Base-by-base conservation (phyloP, 1,140 invertebrate genomes). In the Hyposmocoma kahamanoa region DNA sequence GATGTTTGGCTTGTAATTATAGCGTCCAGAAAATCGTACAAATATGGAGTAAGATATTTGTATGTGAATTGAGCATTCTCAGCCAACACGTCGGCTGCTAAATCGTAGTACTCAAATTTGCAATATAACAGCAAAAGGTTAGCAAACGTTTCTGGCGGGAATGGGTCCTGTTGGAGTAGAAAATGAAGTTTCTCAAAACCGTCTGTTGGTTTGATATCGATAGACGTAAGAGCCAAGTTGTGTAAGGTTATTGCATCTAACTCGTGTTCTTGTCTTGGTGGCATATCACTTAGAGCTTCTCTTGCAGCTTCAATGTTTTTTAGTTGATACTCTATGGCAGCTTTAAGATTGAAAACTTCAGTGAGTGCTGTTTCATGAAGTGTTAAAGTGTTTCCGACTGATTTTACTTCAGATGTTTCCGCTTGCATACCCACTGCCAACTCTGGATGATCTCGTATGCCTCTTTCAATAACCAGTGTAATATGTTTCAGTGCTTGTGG, bases 131-230 rank as follows among this genome's bases (percentile, higher is more conserved):
- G 87, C 11, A 99, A 86, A 10, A 99, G 88, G 88, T 99, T 99
- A 1, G 96, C 93, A 86, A 99, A 99, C 0, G 98, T 98, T 89
- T 99, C 98, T 15, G 96, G 95, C 32, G 98, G 98, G 80, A 98
- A 99, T 9, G 95, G 95, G 79, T 97, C 97, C 72, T 99, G 96
- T 70, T 98, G 95, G 1, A 99, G 87, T 6, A 99, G 87, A 85
- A 99, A 99, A 74, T 99, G 97, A 17, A 99, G 80, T 85, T 99
- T 99, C 72, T 98, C 95, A 76, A 99, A 98, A 15, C 97, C 97
- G 79, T 97, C 95, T 0, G 92, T 94, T 6, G 97, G 95, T 55
- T 96, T 94, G n/a, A 86, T 71, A 47, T 89, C 86, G 82, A 98
- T 97, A 69, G 98, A 98, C 70, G 98, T 95, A 4, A 99, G 86